Conservation (phyloP, 2,797 vertebrate species). For the Orientallactaga sibirica region DNA sequence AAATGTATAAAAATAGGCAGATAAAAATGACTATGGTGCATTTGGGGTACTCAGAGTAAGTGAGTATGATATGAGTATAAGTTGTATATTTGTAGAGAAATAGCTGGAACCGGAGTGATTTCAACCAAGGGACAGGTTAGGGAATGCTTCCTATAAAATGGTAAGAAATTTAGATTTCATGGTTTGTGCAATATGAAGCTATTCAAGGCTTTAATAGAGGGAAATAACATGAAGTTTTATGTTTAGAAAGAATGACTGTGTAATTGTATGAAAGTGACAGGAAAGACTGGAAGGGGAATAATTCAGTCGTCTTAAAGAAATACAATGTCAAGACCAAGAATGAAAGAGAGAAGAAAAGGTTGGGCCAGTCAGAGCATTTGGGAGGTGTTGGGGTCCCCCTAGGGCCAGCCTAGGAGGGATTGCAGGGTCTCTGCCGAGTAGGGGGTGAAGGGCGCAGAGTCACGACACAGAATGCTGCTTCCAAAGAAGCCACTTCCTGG, state of each 20-base stretch:
- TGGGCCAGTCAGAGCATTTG: background rate
- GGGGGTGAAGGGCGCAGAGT: too few species aligned
- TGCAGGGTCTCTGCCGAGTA: too few species aligned
- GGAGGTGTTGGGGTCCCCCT: too few species aligned
- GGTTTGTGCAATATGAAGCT: background rate
- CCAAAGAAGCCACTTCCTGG: too few species aligned
- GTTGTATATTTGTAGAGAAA: constrained; percentile 28
- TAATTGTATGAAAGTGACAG: background rate
- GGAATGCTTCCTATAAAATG: background rate
- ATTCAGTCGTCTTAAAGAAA: background rate
- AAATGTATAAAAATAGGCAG: background rate
- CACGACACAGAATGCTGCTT: too few species aligned
- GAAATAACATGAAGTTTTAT: background rate
- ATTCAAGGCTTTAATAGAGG: background rate
- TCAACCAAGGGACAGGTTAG: background rate
- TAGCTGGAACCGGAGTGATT: background rate
- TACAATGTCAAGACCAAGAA: background rate
- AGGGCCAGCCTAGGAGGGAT: too few species aligned
- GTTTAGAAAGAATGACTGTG: constrained; percentile 4
- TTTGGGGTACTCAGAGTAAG: background rate
- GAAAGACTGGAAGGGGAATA: background rate
- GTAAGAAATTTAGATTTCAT: constrained; percentile 34
- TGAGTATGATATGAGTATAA: background rate
- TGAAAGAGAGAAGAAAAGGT: background rate
- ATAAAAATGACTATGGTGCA: background rate